Percentiles rank a stretch among this genome's conserved stretches.
Evolutionary conservation across 2,797 vertebrate genomes (phyloP).

Genomic region (Emydoidea blandingii): DNA sequence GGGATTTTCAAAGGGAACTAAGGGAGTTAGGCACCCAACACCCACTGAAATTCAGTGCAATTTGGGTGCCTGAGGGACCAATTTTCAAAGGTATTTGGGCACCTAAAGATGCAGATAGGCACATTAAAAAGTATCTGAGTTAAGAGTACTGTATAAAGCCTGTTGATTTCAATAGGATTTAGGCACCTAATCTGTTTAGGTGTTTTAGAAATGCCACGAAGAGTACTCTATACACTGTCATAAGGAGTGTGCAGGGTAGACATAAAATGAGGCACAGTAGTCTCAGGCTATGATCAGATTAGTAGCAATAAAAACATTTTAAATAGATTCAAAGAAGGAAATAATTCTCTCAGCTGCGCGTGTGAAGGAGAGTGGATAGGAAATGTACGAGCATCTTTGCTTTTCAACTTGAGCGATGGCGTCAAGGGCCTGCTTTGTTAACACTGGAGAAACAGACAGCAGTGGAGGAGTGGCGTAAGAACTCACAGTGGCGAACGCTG

Average conservation of each 20-base stretch:
- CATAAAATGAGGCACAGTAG: too few species aligned
- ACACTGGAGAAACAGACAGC: background rate
- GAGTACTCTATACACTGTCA: background rate
- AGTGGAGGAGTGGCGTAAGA: background rate
- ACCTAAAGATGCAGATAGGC: background rate
- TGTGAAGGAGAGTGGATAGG: slow-evolving; percentile 44
- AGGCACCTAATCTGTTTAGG: background rate
- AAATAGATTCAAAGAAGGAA: slow-evolving; percentile 22
- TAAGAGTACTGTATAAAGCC: background rate
- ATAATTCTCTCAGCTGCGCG: background rate
- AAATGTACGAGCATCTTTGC: background rate
- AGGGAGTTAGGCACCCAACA: background rate
- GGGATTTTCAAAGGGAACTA: background rate
- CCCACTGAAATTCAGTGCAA: background rate
- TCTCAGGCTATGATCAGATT: background rate
- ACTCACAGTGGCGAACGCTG: background rate
- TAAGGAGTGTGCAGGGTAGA: background rate
- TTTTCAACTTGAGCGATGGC: slow-evolving; percentile 35
- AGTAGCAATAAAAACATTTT: fast-evolving
- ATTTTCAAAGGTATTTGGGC: background rate
- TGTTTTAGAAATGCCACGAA: background rate
- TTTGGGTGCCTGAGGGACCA: background rate
- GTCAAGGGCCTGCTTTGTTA: background rate
- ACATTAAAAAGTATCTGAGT: background rate
- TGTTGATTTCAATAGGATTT: background rate